These are phyloP conservation scores for Psilopsiagon aymara DNA, from an alignment of 2,113 vertebrate species.

Conservation along the genomic window DNA sequence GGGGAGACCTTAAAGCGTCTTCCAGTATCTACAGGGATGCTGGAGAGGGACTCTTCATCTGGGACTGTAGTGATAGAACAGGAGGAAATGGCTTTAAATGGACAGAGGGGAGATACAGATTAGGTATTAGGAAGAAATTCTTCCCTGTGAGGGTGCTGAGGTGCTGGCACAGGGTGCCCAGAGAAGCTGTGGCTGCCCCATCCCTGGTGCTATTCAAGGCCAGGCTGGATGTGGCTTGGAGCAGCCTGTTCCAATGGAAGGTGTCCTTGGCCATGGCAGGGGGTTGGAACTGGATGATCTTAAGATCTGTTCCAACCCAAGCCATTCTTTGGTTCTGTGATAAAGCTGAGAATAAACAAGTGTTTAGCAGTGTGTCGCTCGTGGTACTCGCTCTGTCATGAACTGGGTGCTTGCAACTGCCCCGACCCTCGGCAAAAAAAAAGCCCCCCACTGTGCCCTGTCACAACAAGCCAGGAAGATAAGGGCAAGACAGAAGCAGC, in stretches of 20 bases:
- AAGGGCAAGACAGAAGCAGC: rapidly evolving
- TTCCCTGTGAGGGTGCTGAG: too few species aligned
- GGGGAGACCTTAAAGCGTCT: too few species aligned
- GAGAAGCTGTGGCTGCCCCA: too few species aligned
- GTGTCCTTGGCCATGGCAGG: not conserved
- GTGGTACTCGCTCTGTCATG: rapidly evolving
- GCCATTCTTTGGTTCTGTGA: not conserved
- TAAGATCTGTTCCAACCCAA: not conserved
- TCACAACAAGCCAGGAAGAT: rapidly evolving
- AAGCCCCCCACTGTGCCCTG: rapidly evolving
- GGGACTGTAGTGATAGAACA: too few species aligned
- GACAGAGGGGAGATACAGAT: too few species aligned
- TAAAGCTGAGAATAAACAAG: not conserved
- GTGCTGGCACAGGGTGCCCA: too few species aligned
- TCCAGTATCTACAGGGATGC: too few species aligned
- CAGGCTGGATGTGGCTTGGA: not conserved
- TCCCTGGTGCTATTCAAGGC: not conserved
- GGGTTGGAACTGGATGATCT: not conserved
- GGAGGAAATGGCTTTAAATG: too few species aligned
- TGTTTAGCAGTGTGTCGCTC: rapidly evolving
- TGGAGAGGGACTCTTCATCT: too few species aligned
- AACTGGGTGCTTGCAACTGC: too few species aligned
- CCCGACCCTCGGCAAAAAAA: rapidly evolving
- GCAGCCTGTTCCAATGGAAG: not conserved
- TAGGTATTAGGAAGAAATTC: too few species aligned